Evolutionary conservation across 2,888 invertebrate species (phyloP).

Genomic region (Margaritifera margaritifera): DNA sequence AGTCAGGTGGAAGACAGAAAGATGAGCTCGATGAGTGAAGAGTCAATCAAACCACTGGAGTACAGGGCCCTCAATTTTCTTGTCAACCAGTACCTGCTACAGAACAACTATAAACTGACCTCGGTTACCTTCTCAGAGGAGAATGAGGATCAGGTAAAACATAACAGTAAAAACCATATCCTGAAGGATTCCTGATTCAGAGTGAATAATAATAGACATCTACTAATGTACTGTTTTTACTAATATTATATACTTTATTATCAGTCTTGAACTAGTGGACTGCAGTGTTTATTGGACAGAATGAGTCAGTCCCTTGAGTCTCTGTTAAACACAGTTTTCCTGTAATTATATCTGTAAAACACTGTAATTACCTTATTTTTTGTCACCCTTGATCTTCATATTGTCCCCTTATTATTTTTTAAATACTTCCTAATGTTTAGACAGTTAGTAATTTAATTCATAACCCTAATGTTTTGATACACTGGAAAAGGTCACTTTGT

Average conservation of each 20-base stretch:
- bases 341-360: no score
- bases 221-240: not conserved
- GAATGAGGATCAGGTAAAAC: constrained; percentile 86
- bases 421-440: no score
- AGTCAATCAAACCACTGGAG: constrained; percentile 85
- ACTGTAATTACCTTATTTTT: no score
- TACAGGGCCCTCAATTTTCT: constrained; percentile 88
- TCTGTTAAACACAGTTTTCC: no score
- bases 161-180: not conserved
- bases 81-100: constrained; percentile 87
- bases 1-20: constrained; percentile 39
- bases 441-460: no score
- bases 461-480: no score
- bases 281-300: no score
- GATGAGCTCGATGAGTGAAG: constrained; percentile 30
- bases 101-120: constrained; percentile 87
- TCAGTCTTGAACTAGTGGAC: not conserved
- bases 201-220: not conserved
- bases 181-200: not conserved
- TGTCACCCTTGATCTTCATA: no score
- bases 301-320: not conserved
- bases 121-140: constrained; percentile 93
- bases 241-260: not conserved
- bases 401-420: no score
- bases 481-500: no score